Conservation (phyloP, 2,797 vertebrate species). For the Yasuhikotakia modesta region DNA sequence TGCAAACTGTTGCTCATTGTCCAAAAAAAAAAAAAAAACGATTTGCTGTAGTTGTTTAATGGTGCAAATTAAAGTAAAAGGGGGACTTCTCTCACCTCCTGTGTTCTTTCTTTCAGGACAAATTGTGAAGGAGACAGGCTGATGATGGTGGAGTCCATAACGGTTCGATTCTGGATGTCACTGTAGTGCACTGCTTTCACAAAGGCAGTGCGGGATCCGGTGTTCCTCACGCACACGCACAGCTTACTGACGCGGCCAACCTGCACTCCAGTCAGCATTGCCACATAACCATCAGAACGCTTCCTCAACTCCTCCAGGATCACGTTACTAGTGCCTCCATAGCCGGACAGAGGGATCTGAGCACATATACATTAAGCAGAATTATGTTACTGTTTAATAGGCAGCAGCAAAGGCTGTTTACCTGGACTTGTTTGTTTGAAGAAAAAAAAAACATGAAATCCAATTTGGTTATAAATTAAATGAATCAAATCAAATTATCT, state of each 20-base stretch:
- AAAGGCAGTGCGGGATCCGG: slow-evolving; percentile 90
- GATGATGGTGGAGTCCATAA: slow-evolving; percentile 76
- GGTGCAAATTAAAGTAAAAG: not conserved
- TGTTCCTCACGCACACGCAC: slow-evolving; percentile 85
- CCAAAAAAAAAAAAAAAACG: too few species aligned
- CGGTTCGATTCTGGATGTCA: slow-evolving; percentile 72
- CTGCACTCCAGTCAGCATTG: slow-evolving; percentile 73
- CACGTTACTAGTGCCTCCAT: slow-evolving; percentile 92
- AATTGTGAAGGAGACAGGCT: slow-evolving; percentile 61
- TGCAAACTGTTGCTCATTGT: too few species aligned
- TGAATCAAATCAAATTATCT: too few species aligned
- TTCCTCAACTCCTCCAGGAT: slow-evolving; percentile 91
- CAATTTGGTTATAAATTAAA: not conserved
- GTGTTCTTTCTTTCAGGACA: slow-evolving; percentile 87
- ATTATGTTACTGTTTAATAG: not conserved
- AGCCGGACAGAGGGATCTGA: slow-evolving; percentile 94
- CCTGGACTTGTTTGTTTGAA: too few species aligned
- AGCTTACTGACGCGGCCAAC: slow-evolving; percentile 78
- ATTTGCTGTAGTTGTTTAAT: too few species aligned
- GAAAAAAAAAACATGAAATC: not conserved
- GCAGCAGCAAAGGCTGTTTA: too few species aligned
- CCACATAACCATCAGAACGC: slow-evolving; percentile 83
- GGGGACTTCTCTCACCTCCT: slow-evolving; percentile 78
- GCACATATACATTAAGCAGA: too few species aligned
- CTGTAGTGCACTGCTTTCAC: slow-evolving; percentile 86